A percentile compares a stretch with the other conserved stretches of the same genome.
Evolutionary conservation across 2,888 invertebrate genomes (phyloP).

Genomic region (Dione vanillae): DNA sequence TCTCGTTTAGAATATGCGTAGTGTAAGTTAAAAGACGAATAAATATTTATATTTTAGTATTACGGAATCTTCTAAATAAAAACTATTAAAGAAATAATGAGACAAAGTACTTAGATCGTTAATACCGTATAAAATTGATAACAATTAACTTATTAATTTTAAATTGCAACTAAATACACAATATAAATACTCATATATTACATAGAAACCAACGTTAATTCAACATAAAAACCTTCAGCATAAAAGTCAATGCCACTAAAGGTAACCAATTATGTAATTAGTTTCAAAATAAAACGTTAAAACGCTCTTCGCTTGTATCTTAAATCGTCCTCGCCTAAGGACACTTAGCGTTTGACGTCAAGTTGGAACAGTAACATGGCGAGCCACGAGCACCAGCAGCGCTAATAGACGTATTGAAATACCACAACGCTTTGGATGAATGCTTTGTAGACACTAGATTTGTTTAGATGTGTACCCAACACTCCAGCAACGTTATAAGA

Average conservation of each 20-base stretch:
- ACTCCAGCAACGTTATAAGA: conserved; percentile 1
- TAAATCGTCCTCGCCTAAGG: conserved; percentile 44
- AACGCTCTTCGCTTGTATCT: conserved; percentile 42
- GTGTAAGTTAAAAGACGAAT: conserved; percentile 36
- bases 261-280: no score
- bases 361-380: conserved; percentile 51
- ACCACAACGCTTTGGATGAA: conserved; percentile 33
- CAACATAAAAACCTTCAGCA: neutral
- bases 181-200: neutral
- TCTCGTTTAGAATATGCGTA: conserved; percentile 46
- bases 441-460: conserved; percentile 4
- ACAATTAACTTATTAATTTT: no score
- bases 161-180: neutral
- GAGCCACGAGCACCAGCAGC: conserved; percentile 49
- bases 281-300: neutral
- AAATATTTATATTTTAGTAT: conserved; percentile 14
- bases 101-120: no score
- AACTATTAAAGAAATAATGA: no score
- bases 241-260: neutral
- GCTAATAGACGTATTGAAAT: conserved; percentile 47
- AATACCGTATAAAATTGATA: no score
- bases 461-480: conserved; percentile 2
- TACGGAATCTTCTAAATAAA: no score
- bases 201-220: neutral
- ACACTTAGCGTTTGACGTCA: conserved; percentile 49